phyloP scores from a whole-genome alignment of 2,888 invertebrate species.

The Drosophila formosana region DNA sequence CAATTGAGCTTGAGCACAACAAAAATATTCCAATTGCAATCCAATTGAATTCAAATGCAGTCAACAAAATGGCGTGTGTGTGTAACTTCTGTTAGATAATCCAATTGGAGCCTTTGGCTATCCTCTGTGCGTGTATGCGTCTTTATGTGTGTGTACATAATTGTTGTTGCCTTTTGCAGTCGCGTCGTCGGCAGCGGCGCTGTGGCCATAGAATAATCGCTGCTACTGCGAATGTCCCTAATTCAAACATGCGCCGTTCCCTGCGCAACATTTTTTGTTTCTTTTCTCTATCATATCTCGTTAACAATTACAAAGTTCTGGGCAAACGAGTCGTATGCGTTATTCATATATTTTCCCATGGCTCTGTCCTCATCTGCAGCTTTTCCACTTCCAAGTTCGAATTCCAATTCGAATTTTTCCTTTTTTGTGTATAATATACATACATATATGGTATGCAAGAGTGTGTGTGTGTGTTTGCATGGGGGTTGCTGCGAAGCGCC shows the following conservation, averaged over 20 bases:
- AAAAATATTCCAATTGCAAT: conserved; percentile 23
- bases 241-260: conserved; percentile 87
- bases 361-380: conserved; percentile 32
- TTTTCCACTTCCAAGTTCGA: conserved; percentile 44
- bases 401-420: conserved; percentile 53
- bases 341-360: conserved; percentile 29
- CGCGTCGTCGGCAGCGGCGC: conserved; percentile 68
- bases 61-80: conserved; percentile 42
- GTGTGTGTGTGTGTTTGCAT: conserved; percentile 14
- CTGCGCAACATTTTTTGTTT: conserved; percentile 40
- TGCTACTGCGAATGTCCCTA: conserved; percentile 79
- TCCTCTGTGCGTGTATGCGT: conserved; percentile 11
- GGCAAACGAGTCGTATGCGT: conserved; percentile 60
- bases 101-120: conserved; percentile 32
- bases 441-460: background rate
- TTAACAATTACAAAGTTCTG: background rate
- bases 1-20: conserved; percentile 30
- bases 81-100: conserved; percentile 43
- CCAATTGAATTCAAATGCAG: conserved; percentile 31
- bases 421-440: conserved; percentile 10
- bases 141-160: background rate
- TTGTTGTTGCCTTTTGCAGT: conserved; percentile 25
- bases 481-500: conserved; percentile 37
- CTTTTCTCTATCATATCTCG: background rate
- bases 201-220: conserved; percentile 35